Percentiles rank a stretch among this genome's conserved stretches.
These are phyloP conservation scores for Cyaniris semiargus DNA, from an alignment of 2,888 invertebrate species.

Conservation along the genomic window DNA sequence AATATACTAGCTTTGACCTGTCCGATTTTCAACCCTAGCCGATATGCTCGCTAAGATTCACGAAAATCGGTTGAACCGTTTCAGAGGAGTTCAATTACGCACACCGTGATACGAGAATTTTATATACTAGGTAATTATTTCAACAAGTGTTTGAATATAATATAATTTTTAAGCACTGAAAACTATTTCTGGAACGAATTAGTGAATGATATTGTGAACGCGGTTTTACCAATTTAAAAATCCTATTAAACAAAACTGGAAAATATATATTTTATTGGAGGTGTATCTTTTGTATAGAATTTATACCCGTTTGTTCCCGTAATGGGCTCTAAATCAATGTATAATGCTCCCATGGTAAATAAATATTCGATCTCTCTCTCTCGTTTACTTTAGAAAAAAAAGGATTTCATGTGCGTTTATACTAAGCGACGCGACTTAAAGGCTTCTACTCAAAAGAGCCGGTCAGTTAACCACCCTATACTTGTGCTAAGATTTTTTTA, in stretches of 20 bases:
- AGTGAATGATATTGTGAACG: too few relatives aligned
- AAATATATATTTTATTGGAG: neutral
- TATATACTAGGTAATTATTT: too few relatives aligned
- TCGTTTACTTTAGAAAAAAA: neutral
- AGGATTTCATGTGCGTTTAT: neutral
- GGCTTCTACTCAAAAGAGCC: neutral
- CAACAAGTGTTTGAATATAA: neutral
- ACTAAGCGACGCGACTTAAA: neutral
- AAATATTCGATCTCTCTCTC: neutral
- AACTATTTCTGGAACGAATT: neutral
- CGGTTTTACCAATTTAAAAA: too few relatives aligned
- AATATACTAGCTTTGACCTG: too few relatives aligned
- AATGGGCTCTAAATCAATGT: constrained; percentile 4
- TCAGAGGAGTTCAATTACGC: too few relatives aligned
- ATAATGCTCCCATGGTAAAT: neutral
- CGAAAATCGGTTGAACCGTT: too few relatives aligned
- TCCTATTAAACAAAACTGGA: neutral
- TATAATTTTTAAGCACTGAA: neutral
- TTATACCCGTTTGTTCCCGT: neutral
- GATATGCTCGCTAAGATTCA: too few relatives aligned
- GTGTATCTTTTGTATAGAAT: neutral
- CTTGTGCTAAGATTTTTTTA: too few relatives aligned
- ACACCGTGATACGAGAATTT: too few relatives aligned
- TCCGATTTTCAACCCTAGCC: too few relatives aligned
- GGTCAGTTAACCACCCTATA: too few relatives aligned